Evolutionary conservation across 1,140 invertebrate species (phyloP).

Genomic region (Trinorchestia longiramus): DNA sequence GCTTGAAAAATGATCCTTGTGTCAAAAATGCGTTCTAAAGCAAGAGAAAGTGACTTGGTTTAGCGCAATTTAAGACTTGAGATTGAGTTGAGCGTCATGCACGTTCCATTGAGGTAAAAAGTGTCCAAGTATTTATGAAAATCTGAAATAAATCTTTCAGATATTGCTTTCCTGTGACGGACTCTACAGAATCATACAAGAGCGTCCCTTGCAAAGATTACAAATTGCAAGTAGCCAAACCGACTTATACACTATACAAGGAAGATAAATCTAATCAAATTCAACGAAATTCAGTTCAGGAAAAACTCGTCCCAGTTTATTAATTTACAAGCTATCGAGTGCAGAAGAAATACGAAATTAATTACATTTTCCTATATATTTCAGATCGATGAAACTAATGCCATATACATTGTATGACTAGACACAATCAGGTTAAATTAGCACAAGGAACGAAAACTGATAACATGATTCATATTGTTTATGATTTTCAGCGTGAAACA

Average conservation of each 20-base stretch:
- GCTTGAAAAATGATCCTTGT: not conserved
- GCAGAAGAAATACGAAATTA: not conserved
- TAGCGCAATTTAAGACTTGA: not conserved
- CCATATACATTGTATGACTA: too few relatives aligned
- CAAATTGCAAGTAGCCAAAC: not conserved
- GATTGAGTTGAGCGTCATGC: not conserved
- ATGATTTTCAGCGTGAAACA: too few relatives aligned
- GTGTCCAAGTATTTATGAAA: not conserved
- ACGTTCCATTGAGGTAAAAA: not conserved
- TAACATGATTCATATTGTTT: too few relatives aligned
- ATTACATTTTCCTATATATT: too few relatives aligned
- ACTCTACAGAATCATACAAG: not conserved
- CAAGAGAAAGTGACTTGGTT: not conserved
- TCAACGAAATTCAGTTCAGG: not conserved
- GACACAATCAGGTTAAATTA: too few relatives aligned
- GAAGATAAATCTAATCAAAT: not conserved
- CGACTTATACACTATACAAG: not conserved
- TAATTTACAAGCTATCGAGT: not conserved
- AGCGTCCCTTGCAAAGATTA: not conserved
- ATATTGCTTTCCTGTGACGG: not conserved
- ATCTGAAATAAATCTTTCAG: not conserved
- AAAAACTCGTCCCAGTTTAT: not conserved
- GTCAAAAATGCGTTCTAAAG: not conserved
- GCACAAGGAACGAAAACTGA: too few relatives aligned
- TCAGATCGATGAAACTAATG: too few relatives aligned